A percentile compares a stretch with the other conserved stretches of the same genome.
These are phyloP conservation scores for Drosophila barbarae DNA, from an alignment of 2,888 invertebrate species.

Conservation along the genomic window DNA sequence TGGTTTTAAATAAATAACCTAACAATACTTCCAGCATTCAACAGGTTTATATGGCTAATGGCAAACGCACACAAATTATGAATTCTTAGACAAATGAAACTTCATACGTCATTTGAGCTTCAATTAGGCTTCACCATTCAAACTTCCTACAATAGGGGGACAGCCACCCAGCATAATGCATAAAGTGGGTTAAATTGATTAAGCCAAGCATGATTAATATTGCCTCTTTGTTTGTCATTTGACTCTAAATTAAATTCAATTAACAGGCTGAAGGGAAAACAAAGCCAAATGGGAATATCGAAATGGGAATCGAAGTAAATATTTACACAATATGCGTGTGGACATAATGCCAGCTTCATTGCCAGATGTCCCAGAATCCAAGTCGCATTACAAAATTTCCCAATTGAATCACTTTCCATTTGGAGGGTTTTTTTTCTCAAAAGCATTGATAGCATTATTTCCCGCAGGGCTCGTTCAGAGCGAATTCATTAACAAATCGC, in stretches of 20 bases:
- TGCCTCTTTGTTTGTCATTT: conserved; percentile 37
- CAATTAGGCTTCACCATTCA: conserved; percentile 8
- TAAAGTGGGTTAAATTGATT: conserved; percentile 66
- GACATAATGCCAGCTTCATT: conserved; percentile 7
- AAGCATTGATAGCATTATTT: background rate
- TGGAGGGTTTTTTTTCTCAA: background rate
- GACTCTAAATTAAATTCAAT: conserved; percentile 54
- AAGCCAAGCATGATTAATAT: conserved; percentile 40
- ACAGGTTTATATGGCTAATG: background rate
- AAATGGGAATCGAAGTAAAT: conserved; percentile 49
- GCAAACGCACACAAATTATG: background rate
- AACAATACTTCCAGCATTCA: background rate
- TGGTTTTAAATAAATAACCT: background rate
- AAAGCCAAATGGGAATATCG: conserved; percentile 24
- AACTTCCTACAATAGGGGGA: conserved; percentile 6
- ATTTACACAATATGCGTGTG: conserved; percentile 55
- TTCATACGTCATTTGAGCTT: background rate
- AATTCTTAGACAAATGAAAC: background rate
- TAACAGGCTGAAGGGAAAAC: conserved; percentile 39
- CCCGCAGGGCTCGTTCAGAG: conserved; percentile 9
- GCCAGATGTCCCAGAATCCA: conserved; percentile 14
- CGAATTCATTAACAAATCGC: conserved; percentile 32
- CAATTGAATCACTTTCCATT: conserved; percentile 42
- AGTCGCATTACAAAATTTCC: conserved; percentile 32
- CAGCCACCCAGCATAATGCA: conserved; percentile 36